These are phyloP conservation scores for Harmothoe impar DNA, from an alignment of 2,888 invertebrate genomes.

Conservation along the genomic window DNA sequence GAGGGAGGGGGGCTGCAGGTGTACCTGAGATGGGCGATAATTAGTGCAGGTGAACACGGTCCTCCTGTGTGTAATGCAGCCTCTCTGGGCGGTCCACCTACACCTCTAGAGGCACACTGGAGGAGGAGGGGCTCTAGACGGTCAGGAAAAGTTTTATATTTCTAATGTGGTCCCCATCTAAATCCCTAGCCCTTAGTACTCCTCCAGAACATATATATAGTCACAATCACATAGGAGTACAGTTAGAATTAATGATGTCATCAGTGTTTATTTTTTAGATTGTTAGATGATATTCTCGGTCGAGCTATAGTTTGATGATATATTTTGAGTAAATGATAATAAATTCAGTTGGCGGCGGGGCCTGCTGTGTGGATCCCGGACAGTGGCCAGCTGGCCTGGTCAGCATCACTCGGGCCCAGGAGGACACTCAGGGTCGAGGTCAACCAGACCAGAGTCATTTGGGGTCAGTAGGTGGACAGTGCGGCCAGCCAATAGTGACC, in stretches of 20 bases:
- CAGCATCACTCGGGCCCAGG: background rate
- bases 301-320: no score
- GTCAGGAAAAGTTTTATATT: no score
- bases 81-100: background rate
- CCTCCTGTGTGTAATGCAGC: background rate
- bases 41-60: slow-evolving; percentile 22
- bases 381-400: background rate
- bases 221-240: no score
- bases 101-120: background rate
- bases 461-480: background rate
- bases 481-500: background rate
- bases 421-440: background rate
- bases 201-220: no score
- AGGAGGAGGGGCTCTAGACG: background rate
- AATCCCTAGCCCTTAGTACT: no score
- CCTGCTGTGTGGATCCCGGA: background rate
- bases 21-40: slow-evolving; percentile 23
- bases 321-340: background rate
- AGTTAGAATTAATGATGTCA: no score
- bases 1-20: background rate
- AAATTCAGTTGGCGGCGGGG: background rate
- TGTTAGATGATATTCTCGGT: no score
- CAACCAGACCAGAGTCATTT: background rate
- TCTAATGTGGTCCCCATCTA: no score
- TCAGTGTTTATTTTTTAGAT: no score